phyloP scores from a whole-genome alignment of 2,888 invertebrate species.

The Microctonus brassicae region DNA sequence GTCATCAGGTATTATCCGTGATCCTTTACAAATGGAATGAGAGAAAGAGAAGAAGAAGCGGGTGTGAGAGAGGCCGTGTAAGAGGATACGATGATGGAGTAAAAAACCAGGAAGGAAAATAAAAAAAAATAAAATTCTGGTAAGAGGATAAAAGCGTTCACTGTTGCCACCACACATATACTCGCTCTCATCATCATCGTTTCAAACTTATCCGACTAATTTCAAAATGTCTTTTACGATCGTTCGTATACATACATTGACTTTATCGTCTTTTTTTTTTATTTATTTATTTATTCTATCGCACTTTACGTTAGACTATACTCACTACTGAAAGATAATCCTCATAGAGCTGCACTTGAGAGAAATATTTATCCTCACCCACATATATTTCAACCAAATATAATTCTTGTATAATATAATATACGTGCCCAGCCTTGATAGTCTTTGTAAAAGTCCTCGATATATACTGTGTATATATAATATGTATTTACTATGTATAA shows the following conservation, averaged over 20 bases:
- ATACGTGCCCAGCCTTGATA: too few species aligned
- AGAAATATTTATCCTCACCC: background rate
- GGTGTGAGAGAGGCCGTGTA: slow-evolving; percentile 21
- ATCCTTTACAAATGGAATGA: slow-evolving; percentile 19
- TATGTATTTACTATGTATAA: too few species aligned
- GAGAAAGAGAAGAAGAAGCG: slow-evolving; percentile 17
- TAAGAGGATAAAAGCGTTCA: slow-evolving; percentile 57
- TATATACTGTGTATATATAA: too few species aligned
- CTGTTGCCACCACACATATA: background rate
- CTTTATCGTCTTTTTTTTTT: background rate
- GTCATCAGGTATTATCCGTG: slow-evolving; percentile 22
- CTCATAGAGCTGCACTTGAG: slow-evolving; percentile 16
- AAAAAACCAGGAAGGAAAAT: slow-evolving; percentile 8
- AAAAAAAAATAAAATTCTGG: slow-evolving; percentile 36
- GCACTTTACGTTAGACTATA: background rate
- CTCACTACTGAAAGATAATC: slow-evolving; percentile 26
- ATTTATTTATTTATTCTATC: background rate
- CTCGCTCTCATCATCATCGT: slow-evolving; percentile 43
- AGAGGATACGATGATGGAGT: background rate
- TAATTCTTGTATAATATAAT: too few species aligned
- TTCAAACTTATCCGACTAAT: slow-evolving; percentile 61
- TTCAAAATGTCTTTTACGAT: slow-evolving; percentile 51
- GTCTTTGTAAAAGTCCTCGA: too few species aligned
- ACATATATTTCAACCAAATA: background rate
- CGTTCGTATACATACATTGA: slow-evolving; percentile 25